A percentile compares a stretch with the other conserved stretches of the same genome.
phyloP scores from a whole-genome alignment of 2,113 vertebrate genomes.

The Mormoops blainvillei region DNA sequence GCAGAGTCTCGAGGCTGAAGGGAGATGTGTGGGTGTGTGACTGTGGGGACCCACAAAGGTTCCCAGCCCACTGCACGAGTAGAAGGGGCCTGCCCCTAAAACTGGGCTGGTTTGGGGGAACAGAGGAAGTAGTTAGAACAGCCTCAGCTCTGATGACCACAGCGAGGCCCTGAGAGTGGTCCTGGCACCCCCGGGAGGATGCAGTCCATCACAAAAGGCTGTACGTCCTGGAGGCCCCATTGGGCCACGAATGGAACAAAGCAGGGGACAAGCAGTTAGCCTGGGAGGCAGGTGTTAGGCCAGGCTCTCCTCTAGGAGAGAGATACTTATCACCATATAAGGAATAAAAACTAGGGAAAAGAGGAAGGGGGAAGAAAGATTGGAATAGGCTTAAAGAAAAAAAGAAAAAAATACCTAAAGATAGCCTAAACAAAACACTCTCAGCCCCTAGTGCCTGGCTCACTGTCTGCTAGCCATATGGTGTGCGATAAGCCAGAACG shows the following conservation, averaged over 20 bases:
- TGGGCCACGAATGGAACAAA: not conserved
- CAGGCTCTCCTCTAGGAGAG: not conserved
- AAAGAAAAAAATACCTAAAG: conserved; percentile 33
- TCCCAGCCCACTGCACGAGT: no score
- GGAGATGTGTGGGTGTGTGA: not conserved
- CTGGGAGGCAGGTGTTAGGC: conserved; percentile 13
- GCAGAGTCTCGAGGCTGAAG: not conserved
- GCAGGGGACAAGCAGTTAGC: not conserved
- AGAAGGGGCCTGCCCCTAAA: not conserved
- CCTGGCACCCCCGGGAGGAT: not conserved
- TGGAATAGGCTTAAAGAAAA: conserved; percentile 43
- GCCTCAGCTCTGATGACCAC: not conserved
- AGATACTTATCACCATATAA: conserved; percentile 45
- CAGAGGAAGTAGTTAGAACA: not conserved
- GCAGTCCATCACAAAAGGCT: not conserved
- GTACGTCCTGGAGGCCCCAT: accelerated
- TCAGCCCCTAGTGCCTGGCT: not conserved
- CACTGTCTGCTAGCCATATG: conserved; percentile 60
- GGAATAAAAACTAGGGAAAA: conserved; percentile 25
- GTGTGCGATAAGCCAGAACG: conserved; percentile 11
- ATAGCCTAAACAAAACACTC: conserved; percentile 65
- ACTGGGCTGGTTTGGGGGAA: accelerated
- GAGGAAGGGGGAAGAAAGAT: not conserved
- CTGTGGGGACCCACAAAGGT: not conserved
- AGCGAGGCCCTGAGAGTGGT: not conserved